These are phyloP conservation scores for Morbakka virulenta DNA, from an alignment of 30 jellyfish, hydroid and myxozoan species.

Conservation along the genomic window DNA sequence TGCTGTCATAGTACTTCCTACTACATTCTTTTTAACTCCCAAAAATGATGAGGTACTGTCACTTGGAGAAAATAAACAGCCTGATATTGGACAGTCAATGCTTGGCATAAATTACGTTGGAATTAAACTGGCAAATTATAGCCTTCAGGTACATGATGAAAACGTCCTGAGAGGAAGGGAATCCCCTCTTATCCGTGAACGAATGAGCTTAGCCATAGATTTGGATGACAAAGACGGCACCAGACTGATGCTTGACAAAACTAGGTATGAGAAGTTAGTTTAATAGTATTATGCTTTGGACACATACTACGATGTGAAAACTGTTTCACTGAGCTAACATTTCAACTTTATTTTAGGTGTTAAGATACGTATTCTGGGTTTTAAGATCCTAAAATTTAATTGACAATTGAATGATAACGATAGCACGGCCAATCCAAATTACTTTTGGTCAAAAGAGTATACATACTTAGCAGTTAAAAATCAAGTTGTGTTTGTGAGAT, in stretches of 20 bases:
- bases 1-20: slow-evolving; percentile 13
- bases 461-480: too few species aligned
- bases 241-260: not conserved
- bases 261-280: not conserved
- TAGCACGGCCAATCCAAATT: too few species aligned
- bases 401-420: too few species aligned
- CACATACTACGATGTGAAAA: too few species aligned
- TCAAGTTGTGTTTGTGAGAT: too few species aligned
- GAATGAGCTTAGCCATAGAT: not conserved
- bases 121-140: not conserved
- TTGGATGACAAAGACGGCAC: not conserved
- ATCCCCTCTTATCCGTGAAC: not conserved
- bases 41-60: slow-evolving; percentile 14
- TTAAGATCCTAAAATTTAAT: too few species aligned
- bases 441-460: too few species aligned
- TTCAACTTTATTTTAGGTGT: too few species aligned
- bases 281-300: too few species aligned
- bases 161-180: not conserved
- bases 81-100: not conserved
- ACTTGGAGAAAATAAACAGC: not conserved
- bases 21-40: slow-evolving; percentile 64
- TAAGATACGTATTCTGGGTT: too few species aligned
- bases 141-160: not conserved
- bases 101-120: slow-evolving; percentile 1
- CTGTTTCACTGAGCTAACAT: too few species aligned